These are phyloP conservation scores for Diachasma alloeum DNA, from an alignment of 1,140 invertebrate genomes.

Conservation along the genomic window DNA sequence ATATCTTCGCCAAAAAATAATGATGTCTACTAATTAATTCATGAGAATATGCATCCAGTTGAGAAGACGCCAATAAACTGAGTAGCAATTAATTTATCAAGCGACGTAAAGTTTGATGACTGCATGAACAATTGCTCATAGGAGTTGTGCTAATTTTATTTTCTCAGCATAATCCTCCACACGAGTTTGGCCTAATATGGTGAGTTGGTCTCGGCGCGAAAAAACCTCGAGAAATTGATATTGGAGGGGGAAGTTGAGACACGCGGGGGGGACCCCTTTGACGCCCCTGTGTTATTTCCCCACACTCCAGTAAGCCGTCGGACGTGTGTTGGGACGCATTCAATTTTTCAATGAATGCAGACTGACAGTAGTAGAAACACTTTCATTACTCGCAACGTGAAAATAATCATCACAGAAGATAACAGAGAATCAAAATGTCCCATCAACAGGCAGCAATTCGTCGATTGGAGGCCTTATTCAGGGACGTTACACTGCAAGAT, in stretches of 20 bases:
- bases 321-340: constrained; percentile 58
- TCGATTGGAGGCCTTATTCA: constrained; percentile 76
- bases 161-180: constrained; percentile 50
- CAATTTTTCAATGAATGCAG: constrained; percentile 30
- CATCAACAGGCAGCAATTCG: constrained; percentile 73
- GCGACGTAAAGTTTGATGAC: no score
- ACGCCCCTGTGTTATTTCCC: constrained; percentile 39
- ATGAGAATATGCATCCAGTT: no score
- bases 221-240: constrained; percentile 23
- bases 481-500: constrained; percentile 70
- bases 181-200: constrained; percentile 67
- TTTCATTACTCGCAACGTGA: neutral
- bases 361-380: neutral
- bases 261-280: constrained; percentile 40
- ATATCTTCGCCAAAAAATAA: no score
- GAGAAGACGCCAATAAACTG: no score
- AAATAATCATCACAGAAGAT: neutral
- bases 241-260: constrained; percentile 15
- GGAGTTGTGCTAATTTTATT: constrained; percentile 18
- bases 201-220: constrained; percentile 28
- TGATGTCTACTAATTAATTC: no score
- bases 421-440: constrained; percentile 54
- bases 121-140: no score
- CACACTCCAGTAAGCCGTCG: constrained; percentile 50
- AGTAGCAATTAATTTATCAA: no score